Conservation (phyloP, 2,113 vertebrate genomes). For the Maccullochella peelii region DNA sequence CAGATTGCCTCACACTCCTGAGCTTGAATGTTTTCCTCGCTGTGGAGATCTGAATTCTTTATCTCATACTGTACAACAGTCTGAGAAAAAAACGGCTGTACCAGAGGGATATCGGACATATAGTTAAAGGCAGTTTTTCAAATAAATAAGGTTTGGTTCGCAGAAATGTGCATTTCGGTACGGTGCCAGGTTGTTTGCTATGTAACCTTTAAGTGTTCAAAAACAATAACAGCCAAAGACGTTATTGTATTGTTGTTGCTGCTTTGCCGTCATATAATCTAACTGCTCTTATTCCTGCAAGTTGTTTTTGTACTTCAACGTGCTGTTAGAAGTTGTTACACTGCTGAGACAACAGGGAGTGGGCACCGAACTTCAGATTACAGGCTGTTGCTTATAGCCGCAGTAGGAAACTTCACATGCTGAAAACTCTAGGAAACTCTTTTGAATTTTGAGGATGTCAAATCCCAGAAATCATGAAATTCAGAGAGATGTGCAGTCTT, state of each 20-base stretch:
- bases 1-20: slow-evolving; percentile 50
- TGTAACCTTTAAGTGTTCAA: slow-evolving; percentile 48
- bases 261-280: slow-evolving; percentile 27
- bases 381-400: slow-evolving; percentile 33
- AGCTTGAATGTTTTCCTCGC: slow-evolving; percentile 51
- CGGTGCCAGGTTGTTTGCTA: slow-evolving; percentile 19
- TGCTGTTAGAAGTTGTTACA: slow-evolving; percentile 44
- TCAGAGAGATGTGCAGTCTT: slow-evolving; percentile 26
- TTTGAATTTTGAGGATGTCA: slow-evolving; percentile 50
- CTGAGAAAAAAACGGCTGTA: slow-evolving; percentile 29
- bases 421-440: slow-evolving; percentile 50
- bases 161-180: slow-evolving; percentile 30
- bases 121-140: slow-evolving; percentile 34
- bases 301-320: slow-evolving; percentile 56
- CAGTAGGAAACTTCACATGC: slow-evolving; percentile 43
- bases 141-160: slow-evolving; percentile 33
- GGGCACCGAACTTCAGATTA: slow-evolving; percentile 52
- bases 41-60: slow-evolving; percentile 65
- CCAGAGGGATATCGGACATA: slow-evolving; percentile 27
- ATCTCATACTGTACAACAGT: slow-evolving; percentile 27
- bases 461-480: slow-evolving; percentile 50
- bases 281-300: slow-evolving; percentile 17
- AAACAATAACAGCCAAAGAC: slow-evolving; percentile 32
- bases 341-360: slow-evolving; percentile 46
- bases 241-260: slow-evolving; percentile 25